Percentiles rank a stretch among this genome's conserved stretches.
phyloP scores from a whole-genome alignment of 2,888 invertebrate species.

The Seira musarum region DNA sequence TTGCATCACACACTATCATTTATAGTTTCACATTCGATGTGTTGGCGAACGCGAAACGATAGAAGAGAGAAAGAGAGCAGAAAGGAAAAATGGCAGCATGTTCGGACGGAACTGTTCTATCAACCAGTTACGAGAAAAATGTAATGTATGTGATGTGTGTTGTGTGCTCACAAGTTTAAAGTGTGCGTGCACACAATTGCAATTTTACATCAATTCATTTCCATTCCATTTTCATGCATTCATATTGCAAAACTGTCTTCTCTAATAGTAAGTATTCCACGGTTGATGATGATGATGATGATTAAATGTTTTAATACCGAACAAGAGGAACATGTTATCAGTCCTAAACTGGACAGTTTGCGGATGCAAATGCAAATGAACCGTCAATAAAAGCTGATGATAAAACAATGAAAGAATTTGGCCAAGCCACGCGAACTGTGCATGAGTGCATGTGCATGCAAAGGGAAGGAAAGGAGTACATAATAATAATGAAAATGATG shows the following conservation, averaged over 20 bases:
- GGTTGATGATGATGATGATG: neutral
- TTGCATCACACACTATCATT: neutral
- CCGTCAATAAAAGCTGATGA: neutral
- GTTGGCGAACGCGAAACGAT: neutral
- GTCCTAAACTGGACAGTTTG: neutral
- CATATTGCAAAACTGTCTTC: no score
- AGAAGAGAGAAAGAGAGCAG: neutral
- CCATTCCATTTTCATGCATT: no score
- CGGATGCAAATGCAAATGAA: neutral
- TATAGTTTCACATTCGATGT: neutral
- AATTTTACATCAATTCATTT: neutral
- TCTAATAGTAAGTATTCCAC: neutral
- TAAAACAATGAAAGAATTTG: neutral
- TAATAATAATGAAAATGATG: constrained; percentile 1
- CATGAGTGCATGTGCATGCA: neutral
- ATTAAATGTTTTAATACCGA: neutral
- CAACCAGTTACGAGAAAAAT: no score
- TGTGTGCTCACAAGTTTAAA: neutral
- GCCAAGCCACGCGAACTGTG: neutral
- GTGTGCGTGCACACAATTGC: neutral
- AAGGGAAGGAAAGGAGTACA: neutral
- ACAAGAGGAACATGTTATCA: neutral
- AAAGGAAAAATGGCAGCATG: neutral
- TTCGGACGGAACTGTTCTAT: neutral
- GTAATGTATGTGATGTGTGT: neutral